Base-by-base conservation (phyloP, 2,113 vertebrate genomes). In the Pteruthius melanotis region DNA sequence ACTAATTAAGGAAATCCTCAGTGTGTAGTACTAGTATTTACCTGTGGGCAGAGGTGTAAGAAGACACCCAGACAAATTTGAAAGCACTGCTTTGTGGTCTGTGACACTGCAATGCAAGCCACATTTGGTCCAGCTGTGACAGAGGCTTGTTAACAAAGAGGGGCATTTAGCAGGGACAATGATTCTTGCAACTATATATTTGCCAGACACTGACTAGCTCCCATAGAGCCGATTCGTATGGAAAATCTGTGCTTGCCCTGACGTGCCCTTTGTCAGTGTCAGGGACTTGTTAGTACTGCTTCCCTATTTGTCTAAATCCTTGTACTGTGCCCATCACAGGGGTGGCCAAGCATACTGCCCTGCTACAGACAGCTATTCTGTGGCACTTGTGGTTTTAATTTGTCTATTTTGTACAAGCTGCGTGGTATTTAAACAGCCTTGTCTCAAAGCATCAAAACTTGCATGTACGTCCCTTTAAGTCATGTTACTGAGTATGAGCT, bases 171-270 rank as follows among this genome's bases (percentile, higher is more conserved):
- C 28, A 69, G 6, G 13, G 33, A 57, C 37, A 61, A 9, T 10
- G 44, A 68, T 11, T 53, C 37, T 53, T 45, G 31, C 35, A 83
- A 6, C 21, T 35, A 2, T 5, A 1, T 5, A 7, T 66, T 87
- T 93, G 52, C 44, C 49, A 63, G 65, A 28, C 27, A 52, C 8
- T 8, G 33, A 66, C 16, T 22, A 72, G 17, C 40, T 88, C 26
- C 17, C 16, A 33, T 47, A 7, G 33, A 87, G 18, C 26, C 0
- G 0, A 27, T 21, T 71, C 50, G 15, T 1, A 10, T 1, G 31
- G 33, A 23, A 71, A 28, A 17, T 44, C 61, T 85, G 40, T 37
- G 31, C 17, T 35, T 53, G 57, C 37, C 83, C 83, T 82, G 61
- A 79, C 0, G 0, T 80, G 54, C 49, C 61, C 33, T 88, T 79